phyloP scores from a whole-genome alignment of 2,113 vertebrate species.

The Pampusana beccarii region DNA sequence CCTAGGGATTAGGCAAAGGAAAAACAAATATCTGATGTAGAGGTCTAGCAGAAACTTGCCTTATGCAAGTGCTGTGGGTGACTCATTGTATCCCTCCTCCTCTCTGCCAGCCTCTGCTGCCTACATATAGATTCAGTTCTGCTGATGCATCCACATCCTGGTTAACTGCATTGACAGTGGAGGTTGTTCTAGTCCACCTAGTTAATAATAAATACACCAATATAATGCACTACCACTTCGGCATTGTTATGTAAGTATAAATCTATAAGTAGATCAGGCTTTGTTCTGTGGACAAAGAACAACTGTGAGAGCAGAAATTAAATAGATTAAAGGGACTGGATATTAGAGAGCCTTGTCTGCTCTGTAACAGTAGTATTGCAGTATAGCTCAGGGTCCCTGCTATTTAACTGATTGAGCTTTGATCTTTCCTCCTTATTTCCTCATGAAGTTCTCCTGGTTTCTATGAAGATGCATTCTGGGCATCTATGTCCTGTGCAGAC shows the following conservation, averaged over 20 bases:
- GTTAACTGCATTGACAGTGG: background rate
- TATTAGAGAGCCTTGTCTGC: background rate
- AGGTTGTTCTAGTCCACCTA: background rate
- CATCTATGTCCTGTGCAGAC: background rate
- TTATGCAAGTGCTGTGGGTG: background rate
- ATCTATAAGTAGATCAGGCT: slow-evolving; percentile 1
- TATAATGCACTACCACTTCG: background rate
- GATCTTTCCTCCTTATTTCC: background rate
- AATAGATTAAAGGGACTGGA: background rate
- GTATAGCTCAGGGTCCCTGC: background rate
- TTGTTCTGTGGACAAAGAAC: background rate
- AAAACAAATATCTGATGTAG: background rate
- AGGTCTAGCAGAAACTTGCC: background rate
- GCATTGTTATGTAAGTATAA: background rate
- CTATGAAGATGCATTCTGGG: background rate
- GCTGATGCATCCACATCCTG: background rate
- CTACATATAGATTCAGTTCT: background rate
- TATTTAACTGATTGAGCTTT: background rate
- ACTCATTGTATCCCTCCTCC: background rate
- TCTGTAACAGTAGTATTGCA: background rate
- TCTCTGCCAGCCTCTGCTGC: background rate
- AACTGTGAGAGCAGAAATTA: background rate
- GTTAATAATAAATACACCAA: slow-evolving; percentile 14
- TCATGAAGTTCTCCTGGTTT: background rate
- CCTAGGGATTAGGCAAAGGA: background rate